Percentiles rank a stretch among this genome's conserved stretches.
phyloP scores from a whole-genome alignment of 1,140 invertebrate genomes.

The Drosophila subpulchrella region DNA sequence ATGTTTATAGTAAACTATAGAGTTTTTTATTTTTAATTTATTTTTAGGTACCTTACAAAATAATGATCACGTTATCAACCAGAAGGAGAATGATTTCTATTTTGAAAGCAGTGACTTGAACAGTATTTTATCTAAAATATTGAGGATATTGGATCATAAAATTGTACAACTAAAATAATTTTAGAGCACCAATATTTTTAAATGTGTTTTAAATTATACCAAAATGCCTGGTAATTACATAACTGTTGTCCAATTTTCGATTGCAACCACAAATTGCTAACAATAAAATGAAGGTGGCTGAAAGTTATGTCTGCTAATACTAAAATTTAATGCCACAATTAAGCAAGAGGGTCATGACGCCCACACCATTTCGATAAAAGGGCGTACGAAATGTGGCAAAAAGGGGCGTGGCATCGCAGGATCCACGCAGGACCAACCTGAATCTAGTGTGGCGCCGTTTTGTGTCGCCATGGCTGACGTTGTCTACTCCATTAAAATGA shows the following conservation, averaged over 20 bases:
- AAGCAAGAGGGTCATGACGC: constrained; percentile 21
- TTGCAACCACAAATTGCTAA: constrained; percentile 27
- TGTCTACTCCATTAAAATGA: constrained; percentile 76
- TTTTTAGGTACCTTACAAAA: too few relatives aligned
- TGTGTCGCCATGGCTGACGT: constrained; percentile 61
- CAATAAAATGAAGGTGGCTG: constrained; percentile 30
- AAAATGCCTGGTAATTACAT: background rate
- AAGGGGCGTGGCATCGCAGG: constrained; percentile 11
- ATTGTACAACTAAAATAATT: too few relatives aligned
- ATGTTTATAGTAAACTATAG: too few relatives aligned
- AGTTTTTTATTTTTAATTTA: too few relatives aligned
- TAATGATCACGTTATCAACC: too few relatives aligned
- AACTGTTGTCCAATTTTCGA: constrained; percentile 22
- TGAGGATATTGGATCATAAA: too few relatives aligned
- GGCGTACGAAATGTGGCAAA: constrained; percentile 14
- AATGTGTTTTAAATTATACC: background rate
- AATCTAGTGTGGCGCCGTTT: constrained; percentile 52
- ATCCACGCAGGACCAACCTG: background rate
- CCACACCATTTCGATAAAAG: constrained; percentile 8
- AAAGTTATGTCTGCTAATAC: constrained; percentile 46
- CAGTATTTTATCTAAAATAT: too few relatives aligned
- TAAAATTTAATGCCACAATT: constrained; percentile 61
- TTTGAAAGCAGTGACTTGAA: too few relatives aligned
- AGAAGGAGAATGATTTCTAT: too few relatives aligned
- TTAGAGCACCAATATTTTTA: background rate